phyloP scores from a whole-genome alignment of 1,140 invertebrate genomes.

The Leptoteleia sp. region DNA sequence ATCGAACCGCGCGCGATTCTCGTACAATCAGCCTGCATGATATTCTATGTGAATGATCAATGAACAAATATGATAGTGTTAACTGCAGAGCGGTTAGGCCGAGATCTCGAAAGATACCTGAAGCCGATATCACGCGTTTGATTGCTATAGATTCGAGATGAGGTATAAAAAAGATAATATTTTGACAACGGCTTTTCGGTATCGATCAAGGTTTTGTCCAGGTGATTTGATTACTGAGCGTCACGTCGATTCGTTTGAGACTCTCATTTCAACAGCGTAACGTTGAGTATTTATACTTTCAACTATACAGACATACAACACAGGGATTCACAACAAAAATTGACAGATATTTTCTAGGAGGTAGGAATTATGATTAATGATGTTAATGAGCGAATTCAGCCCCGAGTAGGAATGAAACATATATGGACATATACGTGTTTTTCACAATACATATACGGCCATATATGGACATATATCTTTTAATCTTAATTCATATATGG shows the following conservation, averaged over 20 bases:
- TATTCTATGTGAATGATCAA: constrained; percentile 57
- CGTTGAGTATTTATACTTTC: constrained; percentile 82
- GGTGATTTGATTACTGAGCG: constrained; percentile 62
- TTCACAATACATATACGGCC: no score
- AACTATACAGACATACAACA: constrained; percentile 80
- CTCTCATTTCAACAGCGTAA: constrained; percentile 75
- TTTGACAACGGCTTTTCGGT: constrained; percentile 13
- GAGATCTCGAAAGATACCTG: constrained; percentile 40
- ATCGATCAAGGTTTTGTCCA: constrained; percentile 40
- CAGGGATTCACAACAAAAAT: constrained; percentile 77
- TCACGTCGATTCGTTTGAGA: constrained; percentile 73
- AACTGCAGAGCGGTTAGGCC: constrained; percentile 22
- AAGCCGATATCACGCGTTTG: constrained; percentile 13
- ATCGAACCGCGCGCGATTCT: constrained; percentile 72
- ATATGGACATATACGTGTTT: no score
- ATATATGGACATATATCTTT: no score
- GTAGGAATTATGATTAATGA: constrained; percentile 31
- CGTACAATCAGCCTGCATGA: constrained; percentile 63
- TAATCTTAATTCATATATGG: no score
- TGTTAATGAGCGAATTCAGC: constrained; percentile 5
- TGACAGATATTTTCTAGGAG: constrained; percentile 62
- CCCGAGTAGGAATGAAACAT: no score
- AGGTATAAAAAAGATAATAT: no score
- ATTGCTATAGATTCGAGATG: no score
- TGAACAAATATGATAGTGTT: constrained; percentile 40